Percentiles rank a stretch among this genome's conserved stretches.
phyloP scores from a whole-genome alignment of 2,113 vertebrate species.

The Tupaia chinensis region DNA sequence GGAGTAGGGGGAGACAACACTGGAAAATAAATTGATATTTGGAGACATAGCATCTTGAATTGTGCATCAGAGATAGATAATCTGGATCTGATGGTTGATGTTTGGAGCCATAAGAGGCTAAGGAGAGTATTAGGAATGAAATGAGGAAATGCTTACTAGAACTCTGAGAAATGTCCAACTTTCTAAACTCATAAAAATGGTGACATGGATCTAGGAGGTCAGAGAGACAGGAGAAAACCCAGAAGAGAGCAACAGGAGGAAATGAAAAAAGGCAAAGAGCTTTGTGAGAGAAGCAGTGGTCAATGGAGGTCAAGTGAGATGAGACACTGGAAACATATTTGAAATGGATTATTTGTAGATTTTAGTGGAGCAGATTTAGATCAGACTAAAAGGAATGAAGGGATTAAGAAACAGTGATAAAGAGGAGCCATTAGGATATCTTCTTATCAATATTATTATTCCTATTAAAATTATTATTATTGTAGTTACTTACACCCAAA shows the following conservation, averaged over 20 bases:
- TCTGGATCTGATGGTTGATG: background rate
- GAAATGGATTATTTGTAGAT: background rate
- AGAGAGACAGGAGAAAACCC: background rate
- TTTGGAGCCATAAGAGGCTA: background rate
- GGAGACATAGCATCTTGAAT: too few species aligned
- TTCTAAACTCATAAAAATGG: background rate
- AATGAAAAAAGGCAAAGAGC: background rate
- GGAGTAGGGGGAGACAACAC: rapidly evolving
- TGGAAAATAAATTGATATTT: background rate
- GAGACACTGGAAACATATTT: background rate
- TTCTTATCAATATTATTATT: background rate
- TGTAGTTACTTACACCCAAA: conserved; percentile 50
- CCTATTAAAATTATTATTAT: background rate
- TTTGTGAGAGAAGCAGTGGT: background rate
- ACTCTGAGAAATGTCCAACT: background rate
- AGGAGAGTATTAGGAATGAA: background rate
- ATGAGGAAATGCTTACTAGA: background rate
- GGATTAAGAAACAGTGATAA: background rate
- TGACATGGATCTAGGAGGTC: background rate
- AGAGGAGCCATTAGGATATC: background rate
- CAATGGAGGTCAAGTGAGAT: background rate
- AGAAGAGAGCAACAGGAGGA: background rate
- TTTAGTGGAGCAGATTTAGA: background rate
- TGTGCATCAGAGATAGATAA: background rate
- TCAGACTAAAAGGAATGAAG: background rate